Conservation (phyloP, 2,888 invertebrate species). For the Lymantria monacha region DNA sequence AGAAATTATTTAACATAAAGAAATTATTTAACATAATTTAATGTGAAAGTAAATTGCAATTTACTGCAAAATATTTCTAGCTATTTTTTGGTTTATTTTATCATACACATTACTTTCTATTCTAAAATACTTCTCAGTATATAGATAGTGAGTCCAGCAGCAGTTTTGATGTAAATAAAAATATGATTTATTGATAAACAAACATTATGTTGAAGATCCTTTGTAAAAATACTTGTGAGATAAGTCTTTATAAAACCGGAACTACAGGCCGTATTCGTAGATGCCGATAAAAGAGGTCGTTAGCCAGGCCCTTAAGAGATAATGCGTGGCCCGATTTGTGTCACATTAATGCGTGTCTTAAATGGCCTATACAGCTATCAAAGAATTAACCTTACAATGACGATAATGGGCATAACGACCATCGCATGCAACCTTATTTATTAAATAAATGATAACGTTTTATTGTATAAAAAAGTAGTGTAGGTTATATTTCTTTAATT, state of each 20-base stretch:
- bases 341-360: conserved; percentile 35
- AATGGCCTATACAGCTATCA: conserved; percentile 19
- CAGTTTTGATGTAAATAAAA: too few species aligned
- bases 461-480: background rate
- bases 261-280: conserved; percentile 13
- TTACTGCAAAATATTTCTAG: too few species aligned
- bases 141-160: too few species aligned
- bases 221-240: conserved; percentile 6
- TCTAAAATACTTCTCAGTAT: too few species aligned
- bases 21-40: too few species aligned
- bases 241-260: conserved; percentile 11
- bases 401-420: conserved; percentile 16
- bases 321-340: conserved; percentile 34
- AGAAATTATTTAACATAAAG: too few species aligned
- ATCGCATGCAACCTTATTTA: conserved; percentile 3
- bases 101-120: too few species aligned
- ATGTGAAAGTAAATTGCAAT: too few species aligned
- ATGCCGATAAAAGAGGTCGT: conserved; percentile 31
- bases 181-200: too few species aligned
- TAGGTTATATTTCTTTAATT: background rate
- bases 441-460: background rate
- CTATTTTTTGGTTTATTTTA: too few species aligned
- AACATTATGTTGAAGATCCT: conserved; percentile 2
- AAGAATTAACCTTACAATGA: conserved; percentile 24
- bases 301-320: conserved; percentile 31